Conservation (phyloP, 2,113 vertebrate genomes). For the Eira barbara region DNA sequence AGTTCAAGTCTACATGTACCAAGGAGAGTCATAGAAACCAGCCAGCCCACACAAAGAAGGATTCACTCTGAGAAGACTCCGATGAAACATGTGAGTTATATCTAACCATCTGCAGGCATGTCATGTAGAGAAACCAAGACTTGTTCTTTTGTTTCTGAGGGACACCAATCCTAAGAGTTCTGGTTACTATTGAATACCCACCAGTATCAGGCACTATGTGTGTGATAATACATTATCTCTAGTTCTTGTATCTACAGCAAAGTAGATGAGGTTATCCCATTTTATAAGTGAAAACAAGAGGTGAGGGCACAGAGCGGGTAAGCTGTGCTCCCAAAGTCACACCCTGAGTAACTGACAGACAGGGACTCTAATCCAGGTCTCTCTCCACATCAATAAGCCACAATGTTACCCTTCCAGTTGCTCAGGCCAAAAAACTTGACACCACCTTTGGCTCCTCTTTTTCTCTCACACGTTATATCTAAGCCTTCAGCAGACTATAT, state of each 20-base stretch:
- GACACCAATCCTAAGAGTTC: background rate
- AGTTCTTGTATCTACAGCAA: constrained; percentile 6
- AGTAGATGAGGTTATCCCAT: background rate
- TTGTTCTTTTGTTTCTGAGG: constrained; percentile 13
- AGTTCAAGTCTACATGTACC: background rate
- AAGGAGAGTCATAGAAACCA: background rate
- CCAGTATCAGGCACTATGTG: background rate
- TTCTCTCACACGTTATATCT: background rate
- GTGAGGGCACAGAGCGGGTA: background rate
- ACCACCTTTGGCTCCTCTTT: background rate
- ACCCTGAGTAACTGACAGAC: background rate
- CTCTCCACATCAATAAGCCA: background rate
- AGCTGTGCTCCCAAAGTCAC: background rate
- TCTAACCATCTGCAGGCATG: background rate
- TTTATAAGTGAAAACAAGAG: background rate
- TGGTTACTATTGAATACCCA: background rate
- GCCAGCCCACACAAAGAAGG: background rate
- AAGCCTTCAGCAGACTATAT: background rate
- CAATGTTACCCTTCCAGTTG: background rate
- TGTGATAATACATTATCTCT: constrained; percentile 42
- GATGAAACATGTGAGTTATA: background rate
- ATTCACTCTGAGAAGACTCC: background rate
- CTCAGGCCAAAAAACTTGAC: background rate
- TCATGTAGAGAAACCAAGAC: background rate
- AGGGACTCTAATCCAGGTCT: background rate